These are phyloP conservation scores for Lasioglossum baleicum DNA, from an alignment of 1,140 invertebrate species.

Conservation along the genomic window DNA sequence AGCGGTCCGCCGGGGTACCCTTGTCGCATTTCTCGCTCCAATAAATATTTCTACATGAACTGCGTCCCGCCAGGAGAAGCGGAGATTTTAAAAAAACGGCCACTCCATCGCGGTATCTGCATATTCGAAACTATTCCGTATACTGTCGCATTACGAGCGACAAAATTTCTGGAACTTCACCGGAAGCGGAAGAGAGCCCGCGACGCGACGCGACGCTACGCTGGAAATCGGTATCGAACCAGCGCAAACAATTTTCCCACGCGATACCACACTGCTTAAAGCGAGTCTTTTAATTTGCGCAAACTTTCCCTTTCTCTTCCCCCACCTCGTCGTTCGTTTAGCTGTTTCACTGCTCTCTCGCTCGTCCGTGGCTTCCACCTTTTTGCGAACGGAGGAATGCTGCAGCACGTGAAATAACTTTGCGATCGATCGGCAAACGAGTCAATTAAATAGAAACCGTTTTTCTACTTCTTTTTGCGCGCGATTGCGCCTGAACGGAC, in stretches of 20 bases:
- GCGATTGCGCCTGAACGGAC: no score
- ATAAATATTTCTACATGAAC: constrained; percentile 49
- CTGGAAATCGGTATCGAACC: neutral
- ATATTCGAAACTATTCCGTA: neutral
- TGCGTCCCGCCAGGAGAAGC: neutral
- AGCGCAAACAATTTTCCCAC: constrained; percentile 8
- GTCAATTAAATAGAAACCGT: neutral
- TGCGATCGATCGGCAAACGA: neutral
- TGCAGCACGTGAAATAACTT: neutral
- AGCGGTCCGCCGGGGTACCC: neutral
- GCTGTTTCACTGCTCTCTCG: no score
- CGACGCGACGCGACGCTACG: no score
- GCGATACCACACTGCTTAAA: neutral
- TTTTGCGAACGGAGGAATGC: neutral
- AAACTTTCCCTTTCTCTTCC: neutral
- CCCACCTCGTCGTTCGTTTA: neutral
- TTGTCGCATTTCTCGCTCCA: constrained; percentile 40
- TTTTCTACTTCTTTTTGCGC: neutral
- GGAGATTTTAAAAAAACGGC: constrained; percentile 2
- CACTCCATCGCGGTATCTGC: neutral
- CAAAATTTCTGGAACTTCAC: neutral
- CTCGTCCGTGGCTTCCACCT: no score
- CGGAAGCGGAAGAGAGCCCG: neutral
- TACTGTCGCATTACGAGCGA: neutral
- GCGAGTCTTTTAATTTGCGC: constrained; percentile 8